Evolutionary conservation across 2,888 invertebrate genomes (phyloP).

Genomic region (Antheraea assamensis): DNA sequence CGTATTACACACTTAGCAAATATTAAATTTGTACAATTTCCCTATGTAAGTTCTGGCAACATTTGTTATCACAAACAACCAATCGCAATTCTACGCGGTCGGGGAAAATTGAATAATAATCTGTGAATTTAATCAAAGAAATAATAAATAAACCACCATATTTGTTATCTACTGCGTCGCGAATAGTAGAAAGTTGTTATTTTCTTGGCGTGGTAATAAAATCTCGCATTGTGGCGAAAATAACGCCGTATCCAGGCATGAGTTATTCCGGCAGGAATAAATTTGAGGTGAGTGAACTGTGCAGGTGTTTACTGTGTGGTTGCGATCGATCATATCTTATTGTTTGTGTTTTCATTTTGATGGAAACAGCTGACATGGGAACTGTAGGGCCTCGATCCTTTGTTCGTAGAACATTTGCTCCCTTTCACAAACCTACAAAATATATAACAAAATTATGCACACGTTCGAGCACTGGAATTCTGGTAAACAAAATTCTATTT

Average conservation of each 20-base stretch:
- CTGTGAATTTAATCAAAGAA: conserved; percentile 37
- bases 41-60: background rate
- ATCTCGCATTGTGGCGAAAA: conserved; percentile 76
- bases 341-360: conserved; percentile 78
- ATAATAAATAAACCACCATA: conserved; percentile 61
- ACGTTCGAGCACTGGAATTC: conserved; percentile 11
- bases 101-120: conserved; percentile 9
- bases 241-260: conserved; percentile 80
- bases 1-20: too few species aligned
- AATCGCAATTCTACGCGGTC: conserved; percentile 8
- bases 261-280: conserved; percentile 85
- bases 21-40: too few species aligned
- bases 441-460: conserved; percentile 8
- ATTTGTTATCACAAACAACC: background rate
- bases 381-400: conserved; percentile 51
- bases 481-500: conserved; percentile 13
- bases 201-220: conserved; percentile 41
- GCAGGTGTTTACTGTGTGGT: conserved; percentile 31
- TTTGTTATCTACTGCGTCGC: conserved; percentile 52
- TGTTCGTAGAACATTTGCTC: conserved; percentile 44
- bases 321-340: conserved; percentile 26
- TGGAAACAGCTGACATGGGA: conserved; percentile 82
- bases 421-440: background rate
- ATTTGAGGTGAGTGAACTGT: conserved; percentile 82
- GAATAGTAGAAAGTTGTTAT: conserved; percentile 36